Base-by-base conservation (phyloP, 2,797 vertebrate species). In the Coregonus sp. region DNA sequence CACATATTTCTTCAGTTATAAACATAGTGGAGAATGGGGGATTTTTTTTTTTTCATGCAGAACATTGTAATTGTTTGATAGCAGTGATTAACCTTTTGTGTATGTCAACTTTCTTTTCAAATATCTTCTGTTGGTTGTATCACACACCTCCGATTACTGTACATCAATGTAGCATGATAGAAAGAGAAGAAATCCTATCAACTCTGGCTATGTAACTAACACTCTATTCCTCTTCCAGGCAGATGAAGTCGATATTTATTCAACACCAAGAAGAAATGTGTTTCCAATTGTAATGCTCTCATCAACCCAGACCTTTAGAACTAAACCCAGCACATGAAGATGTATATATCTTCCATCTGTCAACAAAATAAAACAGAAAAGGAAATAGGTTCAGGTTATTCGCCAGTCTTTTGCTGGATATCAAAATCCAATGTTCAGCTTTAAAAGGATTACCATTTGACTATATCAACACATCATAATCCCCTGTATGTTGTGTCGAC, bases 201-300 rank as follows among this genome's bases (percentile, higher is more conserved):
- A 78, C 79, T 84, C 70, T 81, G 75, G 77, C 78, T 56, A 81
- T 68, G 63, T 69, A 81, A 78, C 81, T 86, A 75, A 80, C 79
- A 76, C 63, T 78, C 67, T 70, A 79, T 83, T 87, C 78, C 79
- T 85, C 83, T 88, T 83, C 74, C 52, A 81, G 86, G 84, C 81
- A 77, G 86, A 90, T 89, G 81, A 86, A 82, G 72, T 84, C 83
- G 67, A 80, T 84, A 80, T 90, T 89, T 90, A 88, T 89, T 86
- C 78, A 82, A 77, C 79, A 80, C 37, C 75, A 77, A 84, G 66
- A 51, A 63, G 61, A 80, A 70, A 84, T 73, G 52, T 66, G 68
- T 79, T 75, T 75, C 56, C 69, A 68, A 74, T 74, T 80, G 71
- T 76, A 77, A 82, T 79, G 75, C 75, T 69, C 35, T 70, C 76